phyloP scores from a whole-genome alignment of 2,888 invertebrate genomes.

The Zaprionus lineosus region DNA sequence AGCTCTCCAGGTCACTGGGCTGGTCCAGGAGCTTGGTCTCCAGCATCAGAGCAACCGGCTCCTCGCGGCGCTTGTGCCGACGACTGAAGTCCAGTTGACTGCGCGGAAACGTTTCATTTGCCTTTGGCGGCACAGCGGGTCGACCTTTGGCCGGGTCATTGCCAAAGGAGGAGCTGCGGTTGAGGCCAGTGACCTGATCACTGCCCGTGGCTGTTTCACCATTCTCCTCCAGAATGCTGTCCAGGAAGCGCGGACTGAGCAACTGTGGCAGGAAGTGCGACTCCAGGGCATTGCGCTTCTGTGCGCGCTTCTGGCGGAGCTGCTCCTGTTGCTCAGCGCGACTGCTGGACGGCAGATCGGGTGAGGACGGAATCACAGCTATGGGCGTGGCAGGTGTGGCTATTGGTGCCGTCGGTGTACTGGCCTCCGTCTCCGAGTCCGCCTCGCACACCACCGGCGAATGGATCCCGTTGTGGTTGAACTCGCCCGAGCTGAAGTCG shows the following conservation, averaged over 20 bases:
- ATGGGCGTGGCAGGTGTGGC: neutral
- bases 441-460: slow-evolving; percentile 86
- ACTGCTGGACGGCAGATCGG: slow-evolving; percentile 61
- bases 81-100: slow-evolving; percentile 81
- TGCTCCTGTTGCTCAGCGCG: slow-evolving; percentile 79
- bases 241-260: slow-evolving; percentile 87
- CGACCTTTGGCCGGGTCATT: slow-evolving; percentile 40
- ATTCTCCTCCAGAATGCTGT: slow-evolving; percentile 90
- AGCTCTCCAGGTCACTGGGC: slow-evolving; percentile 84
- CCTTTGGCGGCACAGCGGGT: slow-evolving; percentile 83
- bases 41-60: slow-evolving; percentile 84
- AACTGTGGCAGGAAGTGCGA: slow-evolving; percentile 85
- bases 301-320: slow-evolving; percentile 83
- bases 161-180: slow-evolving; percentile 70
- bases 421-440: slow-evolving; percentile 84
- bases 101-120: slow-evolving; percentile 82
- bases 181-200: slow-evolving; percentile 19
- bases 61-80: slow-evolving; percentile 79
- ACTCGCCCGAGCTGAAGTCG: slow-evolving; percentile 80
- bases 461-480: slow-evolving; percentile 69
- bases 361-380: slow-evolving; percentile 23
- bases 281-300: slow-evolving; percentile 85
- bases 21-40: slow-evolving; percentile 85
- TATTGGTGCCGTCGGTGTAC: slow-evolving; percentile 17
- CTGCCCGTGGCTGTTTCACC: slow-evolving; percentile 85